Conservation (phyloP, 1,140 invertebrate species). For the Papilio glaucus region DNA sequence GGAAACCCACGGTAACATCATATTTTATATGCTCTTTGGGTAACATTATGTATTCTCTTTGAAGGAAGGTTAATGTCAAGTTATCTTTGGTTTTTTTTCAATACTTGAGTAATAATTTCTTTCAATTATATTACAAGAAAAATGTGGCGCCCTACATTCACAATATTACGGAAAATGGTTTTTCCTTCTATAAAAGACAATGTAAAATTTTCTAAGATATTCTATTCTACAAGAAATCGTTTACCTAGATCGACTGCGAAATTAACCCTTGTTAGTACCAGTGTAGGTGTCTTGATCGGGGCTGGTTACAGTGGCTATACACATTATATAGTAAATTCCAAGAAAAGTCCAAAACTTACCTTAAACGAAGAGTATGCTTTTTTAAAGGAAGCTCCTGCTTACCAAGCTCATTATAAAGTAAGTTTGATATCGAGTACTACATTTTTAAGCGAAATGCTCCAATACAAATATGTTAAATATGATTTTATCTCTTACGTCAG, state of each 20-base stretch:
- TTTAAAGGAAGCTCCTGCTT: constrained; percentile 65
- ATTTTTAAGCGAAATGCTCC: too few species aligned
- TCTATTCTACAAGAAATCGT: constrained; percentile 69
- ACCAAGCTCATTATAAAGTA: constrained; percentile 74
- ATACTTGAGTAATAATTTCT: neutral
- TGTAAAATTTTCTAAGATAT: constrained; percentile 53
- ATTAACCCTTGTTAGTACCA: constrained; percentile 75
- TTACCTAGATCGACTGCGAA: constrained; percentile 68
- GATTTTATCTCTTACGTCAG: too few species aligned
- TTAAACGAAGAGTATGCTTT: constrained; percentile 67
- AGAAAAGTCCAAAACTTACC: constrained; percentile 49
- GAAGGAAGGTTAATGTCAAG: too few species aligned
- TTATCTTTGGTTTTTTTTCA: too few species aligned
- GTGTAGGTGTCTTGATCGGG: constrained; percentile 77
- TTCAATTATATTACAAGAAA: constrained; percentile 34
- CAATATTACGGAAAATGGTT: constrained; percentile 64
- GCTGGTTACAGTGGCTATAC: constrained; percentile 80
- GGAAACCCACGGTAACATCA: too few species aligned
- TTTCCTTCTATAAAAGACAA: constrained; percentile 65
- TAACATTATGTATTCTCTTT: too few species aligned
- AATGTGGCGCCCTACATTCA: constrained; percentile 73
- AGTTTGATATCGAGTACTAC: constrained; percentile 30
- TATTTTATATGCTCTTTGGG: too few species aligned
- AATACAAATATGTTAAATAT: too few species aligned
- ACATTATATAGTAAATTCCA: constrained; percentile 78